Evolutionary conservation across 2,113 vertebrate genomes (phyloP).

Genomic region (Dicaeum eximium): DNA sequence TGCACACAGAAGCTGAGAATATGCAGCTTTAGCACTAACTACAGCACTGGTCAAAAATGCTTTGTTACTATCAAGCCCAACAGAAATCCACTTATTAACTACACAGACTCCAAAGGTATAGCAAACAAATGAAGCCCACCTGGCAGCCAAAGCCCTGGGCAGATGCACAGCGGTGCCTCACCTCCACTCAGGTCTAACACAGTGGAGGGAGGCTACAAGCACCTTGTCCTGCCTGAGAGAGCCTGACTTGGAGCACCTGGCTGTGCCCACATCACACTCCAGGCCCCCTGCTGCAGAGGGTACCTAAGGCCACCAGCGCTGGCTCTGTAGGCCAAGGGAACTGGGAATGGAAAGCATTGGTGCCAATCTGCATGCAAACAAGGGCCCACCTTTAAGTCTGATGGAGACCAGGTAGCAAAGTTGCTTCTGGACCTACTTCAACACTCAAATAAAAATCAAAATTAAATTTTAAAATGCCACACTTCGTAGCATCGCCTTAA

Average conservation of each 20-base stretch:
- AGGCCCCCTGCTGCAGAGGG: background rate
- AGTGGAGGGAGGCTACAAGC: background rate
- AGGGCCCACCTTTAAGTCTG: background rate
- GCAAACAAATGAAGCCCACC: fast-evolving
- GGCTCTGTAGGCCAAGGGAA: background rate
- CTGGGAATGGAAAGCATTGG: fast-evolving
- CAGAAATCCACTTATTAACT: background rate
- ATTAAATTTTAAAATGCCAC: fast-evolving
- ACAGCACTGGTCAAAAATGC: background rate
- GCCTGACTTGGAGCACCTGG: fast-evolving
- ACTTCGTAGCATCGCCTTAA: background rate
- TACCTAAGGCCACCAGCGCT: background rate
- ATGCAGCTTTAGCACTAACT: background rate
- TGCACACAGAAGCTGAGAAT: background rate
- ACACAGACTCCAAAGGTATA: background rate
- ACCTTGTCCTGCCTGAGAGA: background rate
- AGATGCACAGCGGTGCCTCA: background rate
- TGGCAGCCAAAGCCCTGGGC: background rate
- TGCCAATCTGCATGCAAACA: background rate
- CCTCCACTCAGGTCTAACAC: background rate
- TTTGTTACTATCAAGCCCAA: background rate
- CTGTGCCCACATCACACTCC: too few species aligned
- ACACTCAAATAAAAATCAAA: background rate
- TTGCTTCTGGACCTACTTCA: background rate
- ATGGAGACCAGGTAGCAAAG: background rate